Evolutionary conservation across 37 sponge, comb jelly and placozoan genomes (phyloP).

Genomic region (Crambe crambe): DNA sequence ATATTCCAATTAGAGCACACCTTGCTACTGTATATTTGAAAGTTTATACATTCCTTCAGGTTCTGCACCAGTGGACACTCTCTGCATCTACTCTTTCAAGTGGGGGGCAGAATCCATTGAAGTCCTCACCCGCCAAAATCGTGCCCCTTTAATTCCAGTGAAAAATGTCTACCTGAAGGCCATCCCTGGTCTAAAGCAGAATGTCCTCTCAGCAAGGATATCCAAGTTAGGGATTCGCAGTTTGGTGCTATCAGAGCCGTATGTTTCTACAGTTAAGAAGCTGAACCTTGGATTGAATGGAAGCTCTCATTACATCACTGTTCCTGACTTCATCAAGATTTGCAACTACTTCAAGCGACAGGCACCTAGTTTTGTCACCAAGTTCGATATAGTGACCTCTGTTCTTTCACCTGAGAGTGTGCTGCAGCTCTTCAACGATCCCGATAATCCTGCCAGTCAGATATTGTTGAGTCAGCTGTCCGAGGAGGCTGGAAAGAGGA

Average conservation of each 20-base stretch:
- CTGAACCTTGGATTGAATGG: slow-evolving; percentile 36
- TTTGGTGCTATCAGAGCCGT: slow-evolving; percentile 35
- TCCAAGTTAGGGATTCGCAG: slow-evolving; percentile 48
- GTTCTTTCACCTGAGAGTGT: slow-evolving; percentile 18
- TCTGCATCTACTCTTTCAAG: slow-evolving; percentile 39
- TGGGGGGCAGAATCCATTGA: slow-evolving; percentile 35
- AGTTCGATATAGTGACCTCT: slow-evolving; percentile 34
- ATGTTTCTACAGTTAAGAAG: slow-evolving; percentile 47
- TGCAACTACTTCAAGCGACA: slow-evolving; percentile 37
- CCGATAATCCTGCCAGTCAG: neutral
- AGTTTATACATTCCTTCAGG: neutral
- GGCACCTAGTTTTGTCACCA: slow-evolving; percentile 12
- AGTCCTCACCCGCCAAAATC: slow-evolving; percentile 12
- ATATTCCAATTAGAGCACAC: neutral
- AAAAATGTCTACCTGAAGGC: slow-evolving; percentile 47
- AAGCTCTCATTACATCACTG: slow-evolving; percentile 48
- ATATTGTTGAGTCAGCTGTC: slow-evolving; percentile 23
- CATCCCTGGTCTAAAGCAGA: slow-evolving; percentile 54
- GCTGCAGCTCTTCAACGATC: slow-evolving; percentile 23
- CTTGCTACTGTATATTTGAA: neutral
- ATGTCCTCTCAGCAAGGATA: slow-evolving; percentile 57
- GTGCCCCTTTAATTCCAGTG: slow-evolving; percentile 38
- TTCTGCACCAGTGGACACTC: slow-evolving; percentile 18
- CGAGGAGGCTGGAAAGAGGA: neutral
- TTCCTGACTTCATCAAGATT: slow-evolving; percentile 51